A percentile compares a stretch with the other conserved stretches of the same genome.
These are phyloP conservation scores for Aphidoletes aphidimyza DNA, from an alignment of 2,888 invertebrate species.

Conservation along the genomic window DNA sequence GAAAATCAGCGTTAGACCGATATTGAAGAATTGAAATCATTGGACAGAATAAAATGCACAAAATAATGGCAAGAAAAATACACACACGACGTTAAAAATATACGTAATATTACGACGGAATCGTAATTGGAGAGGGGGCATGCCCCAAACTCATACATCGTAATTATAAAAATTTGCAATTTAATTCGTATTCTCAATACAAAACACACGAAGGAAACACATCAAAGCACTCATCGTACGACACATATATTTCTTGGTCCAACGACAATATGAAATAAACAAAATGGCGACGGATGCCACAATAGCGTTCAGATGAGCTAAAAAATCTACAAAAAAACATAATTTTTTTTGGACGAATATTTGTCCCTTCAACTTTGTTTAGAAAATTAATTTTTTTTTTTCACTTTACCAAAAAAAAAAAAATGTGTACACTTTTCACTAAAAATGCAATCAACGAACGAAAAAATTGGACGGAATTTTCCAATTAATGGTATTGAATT, in stretches of 20 bases:
- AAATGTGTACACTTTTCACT: no score
- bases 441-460: not conserved
- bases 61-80: not conserved
- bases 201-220: slow-evolving; percentile 3
- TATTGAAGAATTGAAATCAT: not conserved
- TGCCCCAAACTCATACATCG: not conserved
- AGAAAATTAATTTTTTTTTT: not conserved
- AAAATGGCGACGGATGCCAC: slow-evolving; percentile 49
- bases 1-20: not conserved
- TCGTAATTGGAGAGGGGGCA: not conserved
- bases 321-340: slow-evolving; percentile 10
- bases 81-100: not conserved
- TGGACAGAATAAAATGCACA: not conserved
- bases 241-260: not conserved
- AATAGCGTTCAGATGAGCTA: slow-evolving; percentile 5
- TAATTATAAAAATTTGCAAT: slow-evolving; percentile 20
- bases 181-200: not conserved
- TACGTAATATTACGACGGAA: not conserved
- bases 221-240: not conserved
- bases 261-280: slow-evolving; percentile 38
- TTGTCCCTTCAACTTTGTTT: not conserved
- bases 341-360: not conserved
- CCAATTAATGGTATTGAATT: not conserved
- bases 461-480: slow-evolving; percentile 6
- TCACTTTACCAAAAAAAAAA: not conserved